Evolutionary conservation across 2,797 vertebrate genomes (phyloP), one percentile per base, ranked within the genome.

Genomic region (Schizopygopsis malacanthus): DNA sequence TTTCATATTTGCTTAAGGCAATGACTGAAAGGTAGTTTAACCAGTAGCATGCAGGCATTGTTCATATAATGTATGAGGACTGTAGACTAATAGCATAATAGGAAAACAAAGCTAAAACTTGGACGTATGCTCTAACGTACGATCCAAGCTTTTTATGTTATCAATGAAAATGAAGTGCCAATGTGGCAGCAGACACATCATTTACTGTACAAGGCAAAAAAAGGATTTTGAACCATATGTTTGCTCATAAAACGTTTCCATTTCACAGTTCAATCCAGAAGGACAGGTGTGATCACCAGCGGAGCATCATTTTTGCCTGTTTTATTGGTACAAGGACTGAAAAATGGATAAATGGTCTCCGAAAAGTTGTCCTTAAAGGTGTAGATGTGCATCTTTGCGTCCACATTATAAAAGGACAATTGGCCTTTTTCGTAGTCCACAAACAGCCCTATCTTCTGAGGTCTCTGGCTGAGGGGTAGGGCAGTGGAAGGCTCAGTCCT

Each of bases 371-470:
- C 91, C 0, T 78, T 91, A 89, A 95, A 96, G 0, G 94, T 95
- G 92, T 94, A 93, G 87, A 95, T 95, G 91, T 95, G 95, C 61
- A 90, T 16, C 82, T 93, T 95, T 7, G 90, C 90, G 0, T 95
- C 92, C 0, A 94, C 94, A 52, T 95, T 95, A 89, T 93, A 96
- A 88, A 96, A 96, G 0, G 94, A 96, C 45, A 96, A 93, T 93
- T 96, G 94, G 85, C 95, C 95, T 82, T 91, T 93, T 39, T 95
- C 93, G 76, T 91, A 95, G 89, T 96, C 93, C 90, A 96, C 86
- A 84, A 93, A 95, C 50, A 96, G 79, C 15, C 95, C 95, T 0
- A 95, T 94, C 82, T 93, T 95, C 0, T 93, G 81, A 0, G 94
- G 95, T 8, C 54, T 88, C 2, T 90, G 86, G 84, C 28, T 91